phyloP scores from a whole-genome alignment of 1,140 invertebrate genomes.

The Drosophila ohnishii region DNA sequence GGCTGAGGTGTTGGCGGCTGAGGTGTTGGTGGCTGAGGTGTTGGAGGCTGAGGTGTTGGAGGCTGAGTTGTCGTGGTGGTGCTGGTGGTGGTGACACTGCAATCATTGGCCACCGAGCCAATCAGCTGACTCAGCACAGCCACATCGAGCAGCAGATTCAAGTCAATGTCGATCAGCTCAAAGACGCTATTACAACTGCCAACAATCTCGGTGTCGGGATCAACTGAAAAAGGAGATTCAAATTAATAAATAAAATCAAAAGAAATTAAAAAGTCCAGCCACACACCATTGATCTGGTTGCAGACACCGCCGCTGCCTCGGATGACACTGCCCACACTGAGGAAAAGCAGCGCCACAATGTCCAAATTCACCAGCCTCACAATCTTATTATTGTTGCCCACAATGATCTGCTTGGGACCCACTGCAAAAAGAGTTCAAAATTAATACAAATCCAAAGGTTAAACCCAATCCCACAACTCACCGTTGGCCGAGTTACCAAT shows the following conservation, averaged over 20 bases:
- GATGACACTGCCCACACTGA: slow-evolving; percentile 34
- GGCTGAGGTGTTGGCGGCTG: not conserved
- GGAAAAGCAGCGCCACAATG: slow-evolving; percentile 16
- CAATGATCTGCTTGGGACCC: slow-evolving; percentile 44
- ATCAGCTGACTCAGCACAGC: slow-evolving; percentile 42
- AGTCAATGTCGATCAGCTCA: slow-evolving; percentile 49
- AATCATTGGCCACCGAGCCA: slow-evolving; percentile 45
- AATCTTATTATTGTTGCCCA: slow-evolving; percentile 52
- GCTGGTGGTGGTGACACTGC: slow-evolving; percentile 14
- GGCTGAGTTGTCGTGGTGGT: not conserved
- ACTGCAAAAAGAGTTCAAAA: slow-evolving; percentile 2
- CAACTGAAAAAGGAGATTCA: slow-evolving; percentile 14
- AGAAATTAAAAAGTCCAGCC: too few species aligned
- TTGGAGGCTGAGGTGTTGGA: slow-evolving; percentile 3
- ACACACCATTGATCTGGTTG: slow-evolving; percentile 24
- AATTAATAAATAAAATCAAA: not conserved
- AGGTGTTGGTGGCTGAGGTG: not conserved
- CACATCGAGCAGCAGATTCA: slow-evolving; percentile 24
- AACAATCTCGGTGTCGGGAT: slow-evolving; percentile 30
- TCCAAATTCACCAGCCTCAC: slow-evolving; percentile 37
- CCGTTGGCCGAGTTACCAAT: slow-evolving; percentile 39
- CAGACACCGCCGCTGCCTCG: slow-evolving; percentile 42
- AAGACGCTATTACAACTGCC: slow-evolving; percentile 45
- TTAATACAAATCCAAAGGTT: not conserved
- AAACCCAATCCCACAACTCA: slow-evolving; percentile 13